Conservation (phyloP, 2,797 vertebrate genomes). For the Girardinus metallicus region DNA sequence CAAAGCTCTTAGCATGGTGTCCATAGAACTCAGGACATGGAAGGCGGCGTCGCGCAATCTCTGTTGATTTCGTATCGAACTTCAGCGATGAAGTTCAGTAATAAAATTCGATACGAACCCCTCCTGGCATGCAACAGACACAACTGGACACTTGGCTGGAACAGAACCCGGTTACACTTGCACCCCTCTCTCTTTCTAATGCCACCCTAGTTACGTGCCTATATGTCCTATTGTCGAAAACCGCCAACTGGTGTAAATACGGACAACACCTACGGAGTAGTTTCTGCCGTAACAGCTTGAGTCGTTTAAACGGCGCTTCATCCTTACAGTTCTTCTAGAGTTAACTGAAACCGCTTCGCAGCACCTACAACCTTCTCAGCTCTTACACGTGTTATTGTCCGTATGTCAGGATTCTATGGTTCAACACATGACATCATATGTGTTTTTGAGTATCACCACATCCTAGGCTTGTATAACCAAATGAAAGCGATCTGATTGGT, state of each 20-base stretch:
- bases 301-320: not conserved
- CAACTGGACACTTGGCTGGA: too few relatives aligned
- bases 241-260: not conserved
- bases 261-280: too few relatives aligned
- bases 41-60: not conserved
- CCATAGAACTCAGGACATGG: not conserved
- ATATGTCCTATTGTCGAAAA: not conserved
- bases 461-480: conserved; percentile 11
- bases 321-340: not conserved
- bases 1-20: not conserved
- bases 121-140: not conserved
- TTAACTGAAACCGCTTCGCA: not conserved
- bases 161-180: too few relatives aligned
- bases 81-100: too few relatives aligned
- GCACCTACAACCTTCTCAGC: conserved; percentile 27
- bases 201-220: not conserved
- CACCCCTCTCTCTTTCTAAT: not conserved
- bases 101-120: too few relatives aligned
- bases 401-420: conserved; percentile 14
- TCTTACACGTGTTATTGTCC: conserved; percentile 24
- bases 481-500: conserved; percentile 33
- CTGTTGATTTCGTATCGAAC: not conserved
- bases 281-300: not conserved
- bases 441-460: conserved; percentile 35
- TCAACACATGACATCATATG: conserved; percentile 51